These are phyloP conservation scores for Romanogobio albipinnatus DNA, from an alignment of 2,113 vertebrate genomes.

Conservation along the genomic window DNA sequence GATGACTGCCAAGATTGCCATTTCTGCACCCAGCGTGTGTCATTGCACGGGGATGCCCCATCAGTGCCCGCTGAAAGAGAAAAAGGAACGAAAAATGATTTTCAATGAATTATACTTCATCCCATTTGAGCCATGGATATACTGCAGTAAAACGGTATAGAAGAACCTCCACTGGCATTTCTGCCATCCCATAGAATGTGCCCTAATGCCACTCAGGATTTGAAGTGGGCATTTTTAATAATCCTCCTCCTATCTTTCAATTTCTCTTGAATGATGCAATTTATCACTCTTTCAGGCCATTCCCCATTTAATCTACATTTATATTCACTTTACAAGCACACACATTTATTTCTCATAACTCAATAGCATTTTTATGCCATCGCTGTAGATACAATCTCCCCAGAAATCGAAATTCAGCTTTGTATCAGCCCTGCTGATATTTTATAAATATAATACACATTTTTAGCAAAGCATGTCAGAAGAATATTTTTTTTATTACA, in stretches of 20 bases:
- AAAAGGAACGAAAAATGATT: not conserved
- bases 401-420: not conserved
- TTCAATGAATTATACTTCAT: not conserved
- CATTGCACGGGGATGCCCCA: conserved; percentile 76
- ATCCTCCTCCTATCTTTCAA: not conserved
- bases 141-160: not conserved
- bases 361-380: not conserved
- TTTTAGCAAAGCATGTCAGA: no score
- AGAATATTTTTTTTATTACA: no score
- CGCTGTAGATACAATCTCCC: not conserved
- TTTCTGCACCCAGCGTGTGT: conserved; percentile 88
- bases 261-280: not conserved
- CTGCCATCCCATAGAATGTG: not conserved
- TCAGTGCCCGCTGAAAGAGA: conserved; percentile 70
- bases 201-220: not conserved
- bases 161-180: not conserved
- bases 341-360: not conserved
- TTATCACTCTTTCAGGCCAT: not conserved
- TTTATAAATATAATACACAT: no score
- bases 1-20: conserved; percentile 99
- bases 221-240: no score
- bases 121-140: not conserved
- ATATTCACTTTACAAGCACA: not conserved
- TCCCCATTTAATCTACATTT: not conserved
- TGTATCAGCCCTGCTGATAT: no score